Evolutionary conservation across 2,797 vertebrate genomes (phyloP), one percentile per base, ranked within the genome.

Genomic region (Tapirus indicus): DNA sequence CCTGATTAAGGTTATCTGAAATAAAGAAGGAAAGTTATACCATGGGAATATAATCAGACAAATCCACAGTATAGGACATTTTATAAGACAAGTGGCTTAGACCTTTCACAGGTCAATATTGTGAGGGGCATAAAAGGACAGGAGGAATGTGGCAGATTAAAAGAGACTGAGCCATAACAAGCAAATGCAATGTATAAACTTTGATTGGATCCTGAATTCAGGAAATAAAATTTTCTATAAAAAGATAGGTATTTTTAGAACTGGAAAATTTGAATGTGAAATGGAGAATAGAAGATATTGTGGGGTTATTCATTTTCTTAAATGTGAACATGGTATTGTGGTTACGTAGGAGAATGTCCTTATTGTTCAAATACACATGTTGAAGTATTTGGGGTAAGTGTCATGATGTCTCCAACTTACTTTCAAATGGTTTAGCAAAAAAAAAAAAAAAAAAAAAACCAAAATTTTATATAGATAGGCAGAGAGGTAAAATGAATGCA

Each of bases 1-100:
- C 68, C 71, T 23, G n/a, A 49, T 14, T 49, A 85, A 86, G 16
- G 25, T 41, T 91, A 78, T 84, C 98, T 98, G 97, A 93, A 97
- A 95, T 72, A 94, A 88, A 97, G 25, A 91, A 95, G 44, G 71
- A 69, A 93, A 87, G 77, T 83, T 87, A 82, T 27, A 83, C 14
- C 29, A 62, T 5, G 64, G 85, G 93, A 72, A 52, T 44, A 84
- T 44, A 52, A 85, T 62, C 60, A 91, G 79, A 92, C 54, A 87
- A 85, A 88, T 66, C 20, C 72, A 72, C 13, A 95, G 66, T 2
- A 7, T 6, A 72, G 56, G 62, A 41, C 35, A 83, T 75, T 58
- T 58, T 91, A 85, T 21, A 71, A 95, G 60, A 84, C 25, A 89
- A 72, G 4, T 71, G 77, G 69, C 47, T 49, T 47, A 49, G 29